Base-by-base conservation (phyloP, 1,140 invertebrate species). In the Argopecten irradians region DNA sequence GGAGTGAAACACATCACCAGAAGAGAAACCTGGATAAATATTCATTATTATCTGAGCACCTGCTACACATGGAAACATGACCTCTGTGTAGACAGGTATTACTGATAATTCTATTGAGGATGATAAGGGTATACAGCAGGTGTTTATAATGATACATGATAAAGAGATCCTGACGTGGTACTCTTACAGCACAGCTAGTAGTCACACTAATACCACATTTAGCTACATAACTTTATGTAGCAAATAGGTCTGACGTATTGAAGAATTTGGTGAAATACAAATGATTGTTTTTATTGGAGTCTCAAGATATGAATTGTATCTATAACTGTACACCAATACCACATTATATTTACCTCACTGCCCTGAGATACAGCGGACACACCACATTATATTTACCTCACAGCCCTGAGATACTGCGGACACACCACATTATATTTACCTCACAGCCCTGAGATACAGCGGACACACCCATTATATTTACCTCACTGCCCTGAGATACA, bases 371-470 rank as follows among this genome's bases (percentile, higher is more conserved):
- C 43, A 46, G 43, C 43, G 22, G 43, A 46, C 43, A 46, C n/a
- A n/a, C n/a, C n/a, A 19, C 43, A 11, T 46, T 19, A 19, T 46
- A 46, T 19, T 2, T 11, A 46, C 19, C 43, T 46, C 43, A 46
- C 19, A 16, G 19, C 43, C 9, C 43, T 46, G 9, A 19, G 9
- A 46, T 5, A 46, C 5, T 8, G 36, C 19, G 14, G 9, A 46
- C 19, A 46, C n/a, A n/a, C n/a, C n/a, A 19, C 19, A 5, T 46
- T 7, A 16, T 88, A 88, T 41, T 83, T 93, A 96, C 96, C 93
- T 97, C 96, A 89, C 97, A 97, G 34, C 97, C 98, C 89, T 96
- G 96, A 8, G 97, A 98, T 5, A 98, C 97, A 11, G 96, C 96
- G 39, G 96, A 95, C 19, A 98, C 95, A 83, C 97, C 95, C 5